Evolutionary conservation across 2,113 vertebrate genomes (phyloP).

Genomic region (Thermophis baileyi): DNA sequence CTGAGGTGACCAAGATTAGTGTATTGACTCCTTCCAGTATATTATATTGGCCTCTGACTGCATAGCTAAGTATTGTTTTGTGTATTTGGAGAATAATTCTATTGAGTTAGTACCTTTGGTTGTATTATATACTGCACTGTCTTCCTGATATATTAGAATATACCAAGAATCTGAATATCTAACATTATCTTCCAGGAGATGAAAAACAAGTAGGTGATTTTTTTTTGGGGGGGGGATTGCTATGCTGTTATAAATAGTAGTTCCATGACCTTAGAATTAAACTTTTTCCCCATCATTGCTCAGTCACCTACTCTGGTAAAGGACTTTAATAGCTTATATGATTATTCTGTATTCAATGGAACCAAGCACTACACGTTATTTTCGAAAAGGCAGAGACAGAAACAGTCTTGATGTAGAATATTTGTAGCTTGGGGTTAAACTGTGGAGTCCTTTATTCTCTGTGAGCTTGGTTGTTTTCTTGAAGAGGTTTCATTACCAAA

Average conservation of each 20-base stretch:
- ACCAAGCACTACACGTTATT: neutral
- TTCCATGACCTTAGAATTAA: neutral
- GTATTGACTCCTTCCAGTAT: neutral
- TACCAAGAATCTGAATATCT: neutral
- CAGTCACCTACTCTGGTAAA: neutral
- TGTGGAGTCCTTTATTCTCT: neutral
- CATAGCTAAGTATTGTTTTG: neutral
- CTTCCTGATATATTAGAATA: neutral
- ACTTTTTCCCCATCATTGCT: neutral
- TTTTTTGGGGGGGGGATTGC: too few species aligned
- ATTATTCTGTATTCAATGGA: neutral
- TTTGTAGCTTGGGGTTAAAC: neutral
- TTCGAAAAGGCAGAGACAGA: neutral
- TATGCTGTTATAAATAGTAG: neutral
- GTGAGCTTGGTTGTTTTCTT: neutral
- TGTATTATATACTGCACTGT: neutral
- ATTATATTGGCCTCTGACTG: neutral
- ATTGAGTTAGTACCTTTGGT: neutral
- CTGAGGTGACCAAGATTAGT: neutral
- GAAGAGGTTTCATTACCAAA: neutral
- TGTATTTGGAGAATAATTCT: neutral
- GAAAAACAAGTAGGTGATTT: neutral
- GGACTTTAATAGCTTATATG: neutral
- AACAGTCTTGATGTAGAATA: neutral
- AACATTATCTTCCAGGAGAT: neutral